Conservation (phyloP, 2,113 vertebrate genomes). For the Mesoclemmys tuberculata region DNA sequence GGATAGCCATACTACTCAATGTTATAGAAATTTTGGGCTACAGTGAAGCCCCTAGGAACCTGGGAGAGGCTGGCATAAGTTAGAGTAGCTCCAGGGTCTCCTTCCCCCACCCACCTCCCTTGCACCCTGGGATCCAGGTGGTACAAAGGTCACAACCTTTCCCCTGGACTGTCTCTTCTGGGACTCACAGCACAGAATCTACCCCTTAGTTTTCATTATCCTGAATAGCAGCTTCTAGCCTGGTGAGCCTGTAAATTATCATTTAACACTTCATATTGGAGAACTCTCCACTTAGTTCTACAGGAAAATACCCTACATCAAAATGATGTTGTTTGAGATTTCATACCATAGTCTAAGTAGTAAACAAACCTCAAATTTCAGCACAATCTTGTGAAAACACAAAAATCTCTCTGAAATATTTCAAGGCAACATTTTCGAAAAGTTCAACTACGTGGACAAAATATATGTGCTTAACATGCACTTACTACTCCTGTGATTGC, state of each 20-base stretch:
- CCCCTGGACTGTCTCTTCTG: not conserved
- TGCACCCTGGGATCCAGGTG: not conserved
- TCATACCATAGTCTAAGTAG: not conserved
- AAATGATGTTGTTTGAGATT: not conserved
- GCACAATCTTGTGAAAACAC: not conserved
- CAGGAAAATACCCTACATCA: not conserved
- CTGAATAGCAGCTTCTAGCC: not conserved
- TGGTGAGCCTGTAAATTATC: not conserved
- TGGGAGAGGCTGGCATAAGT: not conserved
- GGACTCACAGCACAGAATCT: not conserved
- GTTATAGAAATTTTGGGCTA: not conserved
- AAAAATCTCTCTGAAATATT: not conserved
- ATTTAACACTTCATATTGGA: constrained; percentile 27
- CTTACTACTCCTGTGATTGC: not conserved
- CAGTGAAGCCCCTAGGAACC: not conserved
- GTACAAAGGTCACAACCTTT: not conserved
- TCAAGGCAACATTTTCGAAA: not conserved
- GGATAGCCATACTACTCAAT: not conserved
- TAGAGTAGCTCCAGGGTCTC: not conserved
- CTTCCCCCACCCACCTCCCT: no score
- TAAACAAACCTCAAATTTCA: not conserved
- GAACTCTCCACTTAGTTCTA: not conserved
- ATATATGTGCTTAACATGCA: not conserved
- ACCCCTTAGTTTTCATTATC: not conserved
- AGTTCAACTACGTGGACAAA: not conserved